Evolutionary conservation across 1,140 invertebrate species (phyloP), one percentile per base, ranked within the genome.

Genomic region (Venturia canescens): DNA sequence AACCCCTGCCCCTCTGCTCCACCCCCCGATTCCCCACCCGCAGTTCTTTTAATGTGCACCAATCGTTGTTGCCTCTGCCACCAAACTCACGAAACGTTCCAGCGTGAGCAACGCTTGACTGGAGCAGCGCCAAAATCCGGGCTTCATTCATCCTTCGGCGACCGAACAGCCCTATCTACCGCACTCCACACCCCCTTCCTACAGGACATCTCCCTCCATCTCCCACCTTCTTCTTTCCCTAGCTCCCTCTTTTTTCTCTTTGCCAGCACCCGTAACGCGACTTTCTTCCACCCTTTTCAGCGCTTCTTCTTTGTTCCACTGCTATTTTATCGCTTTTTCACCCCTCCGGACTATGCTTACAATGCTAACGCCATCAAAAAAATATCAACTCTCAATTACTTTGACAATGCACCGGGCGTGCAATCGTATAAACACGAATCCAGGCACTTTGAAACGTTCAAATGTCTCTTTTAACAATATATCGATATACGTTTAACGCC

Each of bases 101-200:
- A 66, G 31, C 57, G 60, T 78, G 71, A 66, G 69, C 76, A 53
- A 53, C 50, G 50, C 50, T 66, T 76, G 80, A 78, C 86, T 88
- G 86, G 86, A 88, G 81, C 79, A 82, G 83, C 84, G 86, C 87
- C 88, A 89, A 87, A 89, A 87, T 80, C 84, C 84, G 77, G 83
- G 83, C 84, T 89, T 87, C 88, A 89, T 89, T 89, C 88, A 89
- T 89, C 86, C 84, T 88, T 88, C 85, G 80, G 79, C 83, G 77
- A 71, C 81, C 82, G 79, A 85, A 82, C 84, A 66, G 79, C 48
- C 74, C 44, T 38, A 67, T 74, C 6, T 27, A 70, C 67, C 78
- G 13, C 69, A 72, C 63, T 48, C 50, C 57, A 16, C 80, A 38
- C 16, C 34, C 34, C 29, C 69, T 66, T 60, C 71, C 1, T 66